These are phyloP conservation scores for Sminthurides aquaticus DNA, from an alignment of 2,888 invertebrate species.

Conservation along the genomic window DNA sequence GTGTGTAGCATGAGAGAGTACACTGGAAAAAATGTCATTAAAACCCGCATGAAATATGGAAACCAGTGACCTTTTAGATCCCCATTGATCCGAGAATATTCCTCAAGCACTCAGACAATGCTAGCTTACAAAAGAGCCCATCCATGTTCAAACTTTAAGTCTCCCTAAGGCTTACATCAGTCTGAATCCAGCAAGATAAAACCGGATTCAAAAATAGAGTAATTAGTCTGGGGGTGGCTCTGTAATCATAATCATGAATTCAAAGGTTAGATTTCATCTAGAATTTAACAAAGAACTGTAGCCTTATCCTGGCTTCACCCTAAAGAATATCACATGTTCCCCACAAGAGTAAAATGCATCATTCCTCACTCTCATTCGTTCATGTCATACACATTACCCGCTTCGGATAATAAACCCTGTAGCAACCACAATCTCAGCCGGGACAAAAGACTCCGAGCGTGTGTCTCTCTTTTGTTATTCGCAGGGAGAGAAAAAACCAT, in stretches of 20 bases:
- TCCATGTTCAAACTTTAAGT: constrained; percentile 4
- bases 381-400: neutral
- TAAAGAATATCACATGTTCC: too few species aligned
- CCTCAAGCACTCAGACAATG: neutral
- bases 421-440: neutral
- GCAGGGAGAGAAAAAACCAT: constrained; percentile 10
- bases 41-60: neutral
- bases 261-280: neutral
- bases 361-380: neutral
- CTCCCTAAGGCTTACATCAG: constrained; percentile 17
- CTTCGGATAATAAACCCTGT: neutral
- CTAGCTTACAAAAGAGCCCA: neutral
- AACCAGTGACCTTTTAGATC: neutral
- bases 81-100: neutral
- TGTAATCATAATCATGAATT: neutral
- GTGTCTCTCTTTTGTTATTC: neutral
- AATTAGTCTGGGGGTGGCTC: constrained; percentile 19
- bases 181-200: constrained; percentile 18
- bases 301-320: too few species aligned
- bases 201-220: constrained; percentile 15
- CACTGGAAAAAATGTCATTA: neutral
- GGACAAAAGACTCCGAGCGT: neutral
- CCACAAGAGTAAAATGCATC: neutral
- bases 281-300: neutral
- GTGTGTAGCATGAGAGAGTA: neutral